Base-by-base conservation (phyloP, 1,140 invertebrate genomes). In the Leptestheria dahalacensis region DNA sequence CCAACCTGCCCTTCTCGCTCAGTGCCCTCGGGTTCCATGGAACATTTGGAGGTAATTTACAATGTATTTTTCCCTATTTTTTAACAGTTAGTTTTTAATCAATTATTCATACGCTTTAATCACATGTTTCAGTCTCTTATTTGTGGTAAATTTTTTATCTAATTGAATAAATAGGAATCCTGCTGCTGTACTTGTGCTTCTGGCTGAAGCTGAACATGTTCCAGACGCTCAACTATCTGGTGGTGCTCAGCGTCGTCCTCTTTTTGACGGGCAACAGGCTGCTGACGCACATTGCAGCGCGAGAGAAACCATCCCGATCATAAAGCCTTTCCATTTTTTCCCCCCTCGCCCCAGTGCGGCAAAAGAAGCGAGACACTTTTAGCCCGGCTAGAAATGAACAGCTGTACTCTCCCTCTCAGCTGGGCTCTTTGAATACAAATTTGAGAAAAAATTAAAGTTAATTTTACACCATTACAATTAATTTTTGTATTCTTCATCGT, bases 131-230 rank as follows among this genome's bases (percentile, higher is more conserved):
- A 60, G 58, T 20, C 41, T n/a, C n/a, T n/a, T n/a, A n/a, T n/a
- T n/a, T n/a, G n/a, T n/a, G n/a, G n/a, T n/a, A n/a, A n/a, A n/a
- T n/a, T n/a, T n/a, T n/a, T n/a, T n/a, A n/a, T n/a, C n/a, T n/a
- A n/a, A n/a, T n/a, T n/a, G n/a, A n/a, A n/a, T n/a, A n/a, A n/a
- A n/a, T n/a, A n/a, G n/a, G n/a, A n/a, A 60, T 60, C 24, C 86
- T 97, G 68, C 78, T 74, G 3, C 77, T 97, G 26, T 97, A 94
- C 72, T 83, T 80, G 51, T 73, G 86, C 63, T 94, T 97, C 72
- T 98, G 92, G 91, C 70, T 93, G 52, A 77, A 86, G 68, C 74
- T 97, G 60, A 85, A 93, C 67, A 98, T 98, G 95, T 98, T 98
- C 74, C 80, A 85, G 54, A 95, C 94, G n/a, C 74, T 96, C 66